Evolutionary conservation across 64 coral and sea anemone species (phyloP).

Genomic region (Pocillopora damicornis): DNA sequence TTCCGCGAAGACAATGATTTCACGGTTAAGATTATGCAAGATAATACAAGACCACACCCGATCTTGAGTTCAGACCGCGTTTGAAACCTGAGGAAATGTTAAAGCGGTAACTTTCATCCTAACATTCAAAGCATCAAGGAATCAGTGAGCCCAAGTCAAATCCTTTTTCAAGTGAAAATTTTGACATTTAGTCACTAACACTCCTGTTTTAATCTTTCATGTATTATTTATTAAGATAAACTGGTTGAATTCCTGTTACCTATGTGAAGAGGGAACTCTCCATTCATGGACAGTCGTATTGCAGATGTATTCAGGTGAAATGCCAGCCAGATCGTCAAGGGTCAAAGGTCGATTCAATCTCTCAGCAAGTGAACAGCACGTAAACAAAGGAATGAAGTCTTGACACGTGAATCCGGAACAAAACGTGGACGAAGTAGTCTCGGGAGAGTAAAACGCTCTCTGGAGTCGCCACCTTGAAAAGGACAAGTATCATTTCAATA

Average conservation of each 20-base stretch:
- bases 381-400: slow-evolving; percentile 54
- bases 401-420: slow-evolving; percentile 42
- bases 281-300: slow-evolving; percentile 67
- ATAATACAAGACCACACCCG: too few relatives aligned
- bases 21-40: too few relatives aligned
- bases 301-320: slow-evolving; percentile 78
- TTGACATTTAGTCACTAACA: too few relatives aligned
- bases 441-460: slow-evolving; percentile 74
- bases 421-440: slow-evolving; percentile 47
- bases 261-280: slow-evolving; percentile 20
- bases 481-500: too few relatives aligned
- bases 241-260: background rate
- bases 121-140: too few relatives aligned
- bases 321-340: slow-evolving; percentile 49
- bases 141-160: too few relatives aligned
- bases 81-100: too few relatives aligned
- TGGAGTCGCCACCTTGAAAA: slow-evolving; percentile 48
- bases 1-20: too few relatives aligned
- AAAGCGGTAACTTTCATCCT: too few relatives aligned
- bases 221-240: slow-evolving; percentile 1
- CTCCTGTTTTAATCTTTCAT: too few relatives aligned
- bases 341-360: slow-evolving; percentile 55
- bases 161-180: too few relatives aligned
- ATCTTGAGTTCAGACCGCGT: too few relatives aligned
- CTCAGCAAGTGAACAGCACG: slow-evolving; percentile 9